Base-by-base conservation (phyloP, 92 coral and sea anemone species). In the Hydrozoanthus gracilis region DNA sequence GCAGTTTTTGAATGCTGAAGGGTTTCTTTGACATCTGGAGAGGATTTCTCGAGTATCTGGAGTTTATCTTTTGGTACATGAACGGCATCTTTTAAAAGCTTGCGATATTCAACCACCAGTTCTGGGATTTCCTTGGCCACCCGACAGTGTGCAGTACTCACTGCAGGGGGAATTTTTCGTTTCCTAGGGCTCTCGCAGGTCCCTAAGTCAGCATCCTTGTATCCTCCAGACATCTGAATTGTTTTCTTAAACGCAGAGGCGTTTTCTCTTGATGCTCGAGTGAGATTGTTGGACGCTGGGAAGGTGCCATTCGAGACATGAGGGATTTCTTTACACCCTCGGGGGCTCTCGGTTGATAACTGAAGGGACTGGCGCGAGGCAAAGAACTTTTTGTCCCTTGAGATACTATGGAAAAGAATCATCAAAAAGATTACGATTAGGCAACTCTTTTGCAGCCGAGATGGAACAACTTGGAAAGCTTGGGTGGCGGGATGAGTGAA, bases 311-410 rank as follows among this genome's bases (percentile, higher is more conserved):
- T 17, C 4, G 46, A 68, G 9, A 68, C 73, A n/a, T 68, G 46
- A 68, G 73, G 73, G 14, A 68, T 68, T 68, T 68, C 73, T 2
- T 68, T 68, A 14, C 47, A 35, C 13, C 73, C 73, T 20, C 73
- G 73, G 44, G 73, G 73, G 73, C 4, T 68, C 44, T 68, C 73
- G 3, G 73, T 68, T 8, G 73, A 68, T 68, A 68, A 68, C 73
- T 35, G 48, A 68, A 68, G 45, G 48, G 73, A 11, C 10, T 15
- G 47, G 1, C 73, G 27, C 48, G 48, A n/a, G 9, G 44, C 4
- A 27, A 27, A 27, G 48, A 14, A 3, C 0, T 14, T 12, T 4
- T 20, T 48, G 44, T 68, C 48, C 27, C 73, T 68, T 35, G 73
- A 68, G 13, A 68, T 35, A 48, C 73, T 68, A 3, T 35, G 44